Evolutionary conservation across 2,888 invertebrate genomes (phyloP), one percentile per base, ranked within the genome.

Genomic region (Troides oblongomaculatus): DNA sequence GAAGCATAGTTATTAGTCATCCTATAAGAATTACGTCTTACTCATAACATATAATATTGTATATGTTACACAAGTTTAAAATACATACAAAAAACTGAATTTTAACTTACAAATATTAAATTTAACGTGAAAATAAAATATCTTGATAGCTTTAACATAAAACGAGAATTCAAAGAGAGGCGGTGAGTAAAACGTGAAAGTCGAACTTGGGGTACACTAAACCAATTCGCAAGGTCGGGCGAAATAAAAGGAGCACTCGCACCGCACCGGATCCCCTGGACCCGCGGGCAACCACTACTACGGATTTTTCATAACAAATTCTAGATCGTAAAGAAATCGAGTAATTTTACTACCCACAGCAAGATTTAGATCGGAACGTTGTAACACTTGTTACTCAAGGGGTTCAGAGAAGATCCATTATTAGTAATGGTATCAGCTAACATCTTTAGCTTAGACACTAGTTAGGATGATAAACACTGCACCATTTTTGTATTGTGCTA

Each of bases 171-270:
- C 2, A 53, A 59, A 36, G 53, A 60, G 61, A 58, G 50, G 59
- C 17, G 56, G 39, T 53, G 25, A 66, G 50, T 66, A 63, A 64
- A 56, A 70, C 70, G 60, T 57, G 60, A 64, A 64, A 64, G 53
- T 68, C 43, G 21, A 18, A 17, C 30, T 73, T 72, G 68, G 75
- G 71, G 75, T 80, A 76, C 76, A 76, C 71, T 74, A 76, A 79
- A 76, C 75, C 76, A 78, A 81, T 80, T 78, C 74, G 76, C 81
- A 81, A 84, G 81, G 83, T 81, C 81, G 78, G 62, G 68, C 68
- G 61, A 66, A 60, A 63, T 69, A 65, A 72, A 76, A 73, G 72
- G 75, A 78, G 73, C 73, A 70, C 65, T 66, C 70, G 71, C 61
- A 69, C 66, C 66, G 71, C 73, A 70, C 74, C 73, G 76, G 75